Percentiles rank a stretch among this genome's conserved stretches.
Evolutionary conservation across 2,888 invertebrate genomes (phyloP).

Genomic region (Geophilus truncorum): DNA sequence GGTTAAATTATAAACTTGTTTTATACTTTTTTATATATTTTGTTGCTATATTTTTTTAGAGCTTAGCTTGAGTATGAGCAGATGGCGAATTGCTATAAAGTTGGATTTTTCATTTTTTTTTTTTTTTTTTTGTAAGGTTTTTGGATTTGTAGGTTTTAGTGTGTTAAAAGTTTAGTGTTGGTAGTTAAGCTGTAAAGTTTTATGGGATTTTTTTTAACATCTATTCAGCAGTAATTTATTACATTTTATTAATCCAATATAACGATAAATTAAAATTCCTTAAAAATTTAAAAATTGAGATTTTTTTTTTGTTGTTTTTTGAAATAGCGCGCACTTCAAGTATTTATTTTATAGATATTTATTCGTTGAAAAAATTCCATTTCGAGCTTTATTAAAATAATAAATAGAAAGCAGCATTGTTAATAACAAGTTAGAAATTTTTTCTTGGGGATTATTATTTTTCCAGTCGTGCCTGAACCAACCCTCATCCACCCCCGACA

Average conservation of each 20-base stretch:
- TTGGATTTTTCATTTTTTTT: not conserved
- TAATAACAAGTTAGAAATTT: not conserved
- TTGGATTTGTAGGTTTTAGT: not conserved
- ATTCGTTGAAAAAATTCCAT: not conserved
- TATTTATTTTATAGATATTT: not conserved
- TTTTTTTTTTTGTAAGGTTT: not conserved
- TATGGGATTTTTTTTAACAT: not conserved
- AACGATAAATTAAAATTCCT: too few relatives aligned
- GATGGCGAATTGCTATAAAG: conserved; percentile 8
- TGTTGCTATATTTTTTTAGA: not conserved
- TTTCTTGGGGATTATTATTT: conserved; percentile 3
- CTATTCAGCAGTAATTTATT: too few relatives aligned
- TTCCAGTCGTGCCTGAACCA: not conserved
- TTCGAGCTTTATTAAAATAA: not conserved
- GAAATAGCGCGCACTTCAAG: too few relatives aligned
- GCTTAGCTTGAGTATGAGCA: not conserved
- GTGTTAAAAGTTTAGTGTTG: not conserved
- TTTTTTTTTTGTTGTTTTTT: too few relatives aligned
- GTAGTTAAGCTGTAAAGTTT: not conserved
- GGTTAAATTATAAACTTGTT: not conserved
- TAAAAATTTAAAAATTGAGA: too few relatives aligned
- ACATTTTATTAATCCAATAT: too few relatives aligned
- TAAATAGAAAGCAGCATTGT: not conserved
- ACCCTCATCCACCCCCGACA: conserved; percentile 7
- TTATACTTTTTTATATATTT: not conserved